Evolutionary conservation across 2,888 invertebrate genomes (phyloP).

Genomic region (Melangyna quadrimaculata): DNA sequence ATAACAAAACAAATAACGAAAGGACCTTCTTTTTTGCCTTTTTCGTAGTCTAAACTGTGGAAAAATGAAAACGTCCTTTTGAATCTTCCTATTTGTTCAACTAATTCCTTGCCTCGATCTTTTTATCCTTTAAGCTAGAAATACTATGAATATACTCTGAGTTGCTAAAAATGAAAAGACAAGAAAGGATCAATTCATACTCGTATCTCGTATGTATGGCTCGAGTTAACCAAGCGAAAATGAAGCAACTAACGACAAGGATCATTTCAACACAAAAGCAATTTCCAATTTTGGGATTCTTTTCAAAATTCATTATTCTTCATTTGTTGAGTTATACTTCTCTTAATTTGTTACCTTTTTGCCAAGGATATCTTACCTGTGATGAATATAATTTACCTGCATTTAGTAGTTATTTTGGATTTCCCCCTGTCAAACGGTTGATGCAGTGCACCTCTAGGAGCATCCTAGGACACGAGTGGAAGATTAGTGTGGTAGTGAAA

Average conservation of each 20-base stretch:
- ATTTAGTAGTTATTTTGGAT: constrained; percentile 30
- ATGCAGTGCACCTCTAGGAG: constrained; percentile 1
- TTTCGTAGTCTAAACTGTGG: constrained; percentile 24
- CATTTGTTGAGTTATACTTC: constrained; percentile 68
- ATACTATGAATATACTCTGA: neutral
- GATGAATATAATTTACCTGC: constrained; percentile 44
- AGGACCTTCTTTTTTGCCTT: constrained; percentile 41
- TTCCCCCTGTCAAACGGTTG: constrained; percentile 3
- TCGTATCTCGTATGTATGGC: too few relatives aligned
- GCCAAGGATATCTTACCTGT: neutral
- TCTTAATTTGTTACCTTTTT: constrained; percentile 63
- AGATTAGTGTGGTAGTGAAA: constrained; percentile 51
- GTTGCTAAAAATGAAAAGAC: neutral
- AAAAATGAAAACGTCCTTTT: constrained; percentile 1
- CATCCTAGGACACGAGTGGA: constrained; percentile 17
- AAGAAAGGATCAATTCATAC: neutral
- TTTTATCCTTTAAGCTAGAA: constrained; percentile 55
- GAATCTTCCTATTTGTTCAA: constrained; percentile 56
- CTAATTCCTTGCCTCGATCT: constrained; percentile 65
- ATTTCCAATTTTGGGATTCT: constrained; percentile 48
- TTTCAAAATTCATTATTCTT: constrained; percentile 66
- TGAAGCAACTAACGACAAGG: constrained; percentile 52
- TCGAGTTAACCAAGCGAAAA: constrained; percentile 44
- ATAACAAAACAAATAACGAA: constrained; percentile 62
- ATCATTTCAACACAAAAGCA: constrained; percentile 46